Evolutionary conservation across 2,888 invertebrate species (phyloP).

Genomic region (Plusia festucae): DNA sequence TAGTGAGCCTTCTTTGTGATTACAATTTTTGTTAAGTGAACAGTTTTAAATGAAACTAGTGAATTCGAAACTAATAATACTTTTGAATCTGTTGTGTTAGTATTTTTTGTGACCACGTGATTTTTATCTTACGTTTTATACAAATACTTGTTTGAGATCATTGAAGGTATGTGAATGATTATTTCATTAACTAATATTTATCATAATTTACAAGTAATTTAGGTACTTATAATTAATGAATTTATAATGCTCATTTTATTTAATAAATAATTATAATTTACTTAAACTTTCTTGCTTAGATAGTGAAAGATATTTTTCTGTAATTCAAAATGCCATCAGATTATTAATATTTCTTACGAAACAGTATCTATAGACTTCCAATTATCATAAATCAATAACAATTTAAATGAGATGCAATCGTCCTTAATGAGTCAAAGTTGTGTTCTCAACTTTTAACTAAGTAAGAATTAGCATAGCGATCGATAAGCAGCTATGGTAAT

Average conservation of each 20-base stretch:
- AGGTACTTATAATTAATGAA: not conserved
- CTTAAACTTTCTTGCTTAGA: too few relatives aligned
- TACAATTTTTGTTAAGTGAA: constrained; percentile 50
- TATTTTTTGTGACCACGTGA: constrained; percentile 32
- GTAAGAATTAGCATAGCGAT: constrained; percentile 19
- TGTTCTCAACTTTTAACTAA: constrained; percentile 6
- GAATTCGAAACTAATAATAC: constrained; percentile 20
- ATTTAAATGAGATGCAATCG: constrained; percentile 2
- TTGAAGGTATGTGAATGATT: constrained; percentile 34
- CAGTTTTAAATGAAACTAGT: constrained; percentile 35
- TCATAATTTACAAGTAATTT: not conserved
- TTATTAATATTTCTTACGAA: not conserved
- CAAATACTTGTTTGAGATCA: constrained; percentile 40
- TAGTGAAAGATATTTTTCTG: not conserved
- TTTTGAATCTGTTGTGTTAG: constrained; percentile 26
- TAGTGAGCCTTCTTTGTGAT: constrained; percentile 38
- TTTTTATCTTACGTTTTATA: constrained; percentile 35
- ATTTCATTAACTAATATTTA: constrained; percentile 14
- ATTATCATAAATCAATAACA: constrained; percentile 3
- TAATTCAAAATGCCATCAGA: not conserved
- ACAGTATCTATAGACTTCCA: not conserved
- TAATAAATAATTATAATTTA: too few relatives aligned
- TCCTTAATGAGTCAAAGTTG: not conserved
- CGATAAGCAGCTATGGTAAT: constrained; percentile 2
- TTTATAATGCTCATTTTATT: too few relatives aligned